A percentile compares a stretch with the other conserved stretches of the same genome.
phyloP scores from a whole-genome alignment of 1,140 invertebrate species.

The Scaptomyza graminum region DNA sequence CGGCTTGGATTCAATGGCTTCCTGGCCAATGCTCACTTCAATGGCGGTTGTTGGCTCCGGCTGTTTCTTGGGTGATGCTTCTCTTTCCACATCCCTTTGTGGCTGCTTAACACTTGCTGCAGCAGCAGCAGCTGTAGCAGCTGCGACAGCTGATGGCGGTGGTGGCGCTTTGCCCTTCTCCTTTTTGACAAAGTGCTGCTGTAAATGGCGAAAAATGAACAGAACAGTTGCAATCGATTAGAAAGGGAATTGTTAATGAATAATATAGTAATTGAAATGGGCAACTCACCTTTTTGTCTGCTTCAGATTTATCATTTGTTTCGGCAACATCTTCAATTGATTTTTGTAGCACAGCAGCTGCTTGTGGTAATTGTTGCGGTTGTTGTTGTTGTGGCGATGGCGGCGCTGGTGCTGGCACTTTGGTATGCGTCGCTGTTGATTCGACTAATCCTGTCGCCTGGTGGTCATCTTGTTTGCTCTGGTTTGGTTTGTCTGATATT shows the following conservation, averaged over 20 bases:
- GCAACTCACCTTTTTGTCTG: constrained; percentile 63
- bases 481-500: constrained; percentile 72
- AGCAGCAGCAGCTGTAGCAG: constrained; percentile 7
- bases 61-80: constrained; percentile 35
- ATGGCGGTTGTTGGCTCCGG: constrained; percentile 63
- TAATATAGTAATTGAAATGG: background rate
- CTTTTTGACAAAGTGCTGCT: constrained; percentile 85
- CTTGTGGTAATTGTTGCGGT: constrained; percentile 27
- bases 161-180: constrained; percentile 90
- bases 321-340: constrained; percentile 58
- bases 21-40: constrained; percentile 78
- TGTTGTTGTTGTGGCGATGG: constrained; percentile 50
- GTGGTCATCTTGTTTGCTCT: constrained; percentile 63
- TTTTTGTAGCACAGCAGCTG: constrained; percentile 48
- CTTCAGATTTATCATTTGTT: constrained; percentile 50
- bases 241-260: background rate
- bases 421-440: constrained; percentile 61
- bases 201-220: background rate
- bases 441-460: constrained; percentile 43
- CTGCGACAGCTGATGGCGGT: constrained; percentile 84
- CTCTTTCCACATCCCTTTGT: constrained; percentile 13
- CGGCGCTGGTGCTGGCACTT: constrained; percentile 76
- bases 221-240: background rate
- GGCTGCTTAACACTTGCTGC: constrained; percentile 17
- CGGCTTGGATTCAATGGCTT: constrained; percentile 52